Base-by-base conservation (phyloP, 2,113 vertebrate species). In the Gambusia affinis region DNA sequence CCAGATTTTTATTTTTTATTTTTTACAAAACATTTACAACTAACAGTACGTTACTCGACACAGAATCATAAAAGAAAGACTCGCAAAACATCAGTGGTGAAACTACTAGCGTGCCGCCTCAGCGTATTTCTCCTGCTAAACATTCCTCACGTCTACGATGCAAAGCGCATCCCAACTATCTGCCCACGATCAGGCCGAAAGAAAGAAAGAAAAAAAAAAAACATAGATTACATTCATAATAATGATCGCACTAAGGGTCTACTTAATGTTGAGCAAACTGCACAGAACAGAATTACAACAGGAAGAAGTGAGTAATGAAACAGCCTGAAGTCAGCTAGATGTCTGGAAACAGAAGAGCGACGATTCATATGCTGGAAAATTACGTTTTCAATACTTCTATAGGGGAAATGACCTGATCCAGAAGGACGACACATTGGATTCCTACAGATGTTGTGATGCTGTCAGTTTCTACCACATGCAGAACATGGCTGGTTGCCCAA, bases 1-100 rank as follows among this genome's bases (percentile, higher is more conserved):
- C 57, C 80, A 63, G 17, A 19, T 75, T 76, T 39, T 60, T 44
- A 30, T 30, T 35, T 54, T 74, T 27, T 27, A 27, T 27, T 27
- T 77, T 60, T 64, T 72, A 86, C 71, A 89, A 86, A 90, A 90
- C 84, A 80, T 83, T 71, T 72, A 79, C 73, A 77, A 76, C 78
- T 88, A 88, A 79, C 73, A 67, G 64, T 67, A 70, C 60, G 60
- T 85, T 31, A 28, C 64, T 70, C 79, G 73, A 79, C 63, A 74
- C 79, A 71, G 5, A 5, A 68, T 82, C 80, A 77, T 51, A 79
- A 86, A 88, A 84, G 35, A 76, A 72, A 79, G 70, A 33, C 63
- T 76, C 77, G 73, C 80, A 75, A 61, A 67, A 81, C 66, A 70
- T 51, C 19, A 24, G 68, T 63, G 76, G 69, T 63, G 17, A 27